A percentile compares a stretch with the other conserved stretches of the same genome.
Evolutionary conservation across 30 jellyfish, hydroid and myxozoan genomes (phyloP).

Genomic region (Cassiopea xamachana): DNA sequence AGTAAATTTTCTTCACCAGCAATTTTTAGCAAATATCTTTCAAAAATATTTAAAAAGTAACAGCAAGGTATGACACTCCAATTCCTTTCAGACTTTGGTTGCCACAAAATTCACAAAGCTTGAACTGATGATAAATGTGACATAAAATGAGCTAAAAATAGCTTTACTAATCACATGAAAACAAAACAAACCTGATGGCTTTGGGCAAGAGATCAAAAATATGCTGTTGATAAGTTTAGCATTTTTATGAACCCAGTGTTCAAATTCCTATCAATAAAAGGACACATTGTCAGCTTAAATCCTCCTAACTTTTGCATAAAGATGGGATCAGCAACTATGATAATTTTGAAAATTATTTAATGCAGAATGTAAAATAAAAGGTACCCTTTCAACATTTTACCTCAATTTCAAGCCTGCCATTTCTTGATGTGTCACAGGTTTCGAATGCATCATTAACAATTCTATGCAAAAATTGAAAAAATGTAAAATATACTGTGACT

Average conservation of each 20-base stretch:
- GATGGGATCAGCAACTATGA: too few species aligned
- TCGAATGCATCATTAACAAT: constrained; percentile 89
- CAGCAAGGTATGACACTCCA: not conserved
- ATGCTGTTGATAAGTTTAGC: constrained; percentile 76
- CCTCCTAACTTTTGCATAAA: too few species aligned
- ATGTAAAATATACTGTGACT: too few species aligned
- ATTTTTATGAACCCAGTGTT: constrained; percentile 85
- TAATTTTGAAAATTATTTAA: too few species aligned
- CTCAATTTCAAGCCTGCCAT: constrained; percentile 83
- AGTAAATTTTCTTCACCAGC: too few species aligned
- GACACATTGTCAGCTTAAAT: too few species aligned
- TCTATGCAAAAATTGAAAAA: constrained; percentile 19
- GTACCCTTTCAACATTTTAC: too few species aligned
- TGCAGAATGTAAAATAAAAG: too few species aligned
- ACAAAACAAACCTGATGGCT: constrained; percentile 37
- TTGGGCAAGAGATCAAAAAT: constrained; percentile 74
- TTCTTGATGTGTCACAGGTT: constrained; percentile 84
- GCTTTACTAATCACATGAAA: not conserved
- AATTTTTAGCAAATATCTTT: not conserved
- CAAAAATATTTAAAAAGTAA: not conserved
- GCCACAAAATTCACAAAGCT: not conserved
- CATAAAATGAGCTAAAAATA: too few species aligned
- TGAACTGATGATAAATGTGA: too few species aligned
- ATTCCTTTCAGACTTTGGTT: not conserved
- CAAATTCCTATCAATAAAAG: constrained; percentile 74